Evolutionary conservation across 2,797 vertebrate species (phyloP).

Genomic region (Benthosema pterotum): DNA sequence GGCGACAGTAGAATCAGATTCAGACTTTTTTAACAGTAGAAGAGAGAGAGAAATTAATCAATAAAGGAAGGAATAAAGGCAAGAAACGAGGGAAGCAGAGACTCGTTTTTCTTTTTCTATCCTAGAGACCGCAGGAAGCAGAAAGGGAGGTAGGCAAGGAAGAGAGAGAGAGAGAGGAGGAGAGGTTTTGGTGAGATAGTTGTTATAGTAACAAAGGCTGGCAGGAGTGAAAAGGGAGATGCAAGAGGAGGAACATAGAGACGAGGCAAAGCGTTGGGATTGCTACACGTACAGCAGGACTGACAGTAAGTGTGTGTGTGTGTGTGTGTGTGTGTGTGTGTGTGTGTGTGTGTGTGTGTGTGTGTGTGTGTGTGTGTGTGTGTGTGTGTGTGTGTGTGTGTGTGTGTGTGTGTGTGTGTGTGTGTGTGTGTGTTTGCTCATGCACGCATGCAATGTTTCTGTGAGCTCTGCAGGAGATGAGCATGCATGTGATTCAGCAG

Average conservation of each 20-base stretch:
- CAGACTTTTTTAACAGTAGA: background rate
- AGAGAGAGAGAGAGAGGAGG: constrained; percentile 1
- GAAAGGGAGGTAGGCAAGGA: constrained; percentile 30
- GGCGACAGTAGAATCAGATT: too few species aligned
- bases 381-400: constrained; percentile 12
- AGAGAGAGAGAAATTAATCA: background rate
- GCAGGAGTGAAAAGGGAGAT: constrained; percentile 41
- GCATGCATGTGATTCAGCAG: constrained; percentile 23
- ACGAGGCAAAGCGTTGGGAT: background rate
- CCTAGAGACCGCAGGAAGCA: constrained; percentile 52
- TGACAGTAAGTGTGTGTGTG: constrained; percentile 9
- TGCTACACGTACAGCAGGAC: constrained; percentile 3
- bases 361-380: background rate
- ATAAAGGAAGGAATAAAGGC: background rate
- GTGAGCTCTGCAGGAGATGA: constrained; percentile 25
- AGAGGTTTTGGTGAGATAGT: constrained; percentile 43
- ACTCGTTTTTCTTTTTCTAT: constrained; percentile 14
- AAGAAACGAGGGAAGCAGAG: background rate
- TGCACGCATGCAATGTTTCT: constrained; percentile 28
- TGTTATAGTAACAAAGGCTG: constrained; percentile 66
- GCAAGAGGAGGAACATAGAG: constrained; percentile 31
- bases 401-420: constrained; percentile 31
- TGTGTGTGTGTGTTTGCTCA: constrained; percentile 19
- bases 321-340: background rate
- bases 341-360: constrained; percentile 32